Evolutionary conservation across 2,113 vertebrate species (phyloP).

Genomic region (Myotis yumanensis): DNA sequence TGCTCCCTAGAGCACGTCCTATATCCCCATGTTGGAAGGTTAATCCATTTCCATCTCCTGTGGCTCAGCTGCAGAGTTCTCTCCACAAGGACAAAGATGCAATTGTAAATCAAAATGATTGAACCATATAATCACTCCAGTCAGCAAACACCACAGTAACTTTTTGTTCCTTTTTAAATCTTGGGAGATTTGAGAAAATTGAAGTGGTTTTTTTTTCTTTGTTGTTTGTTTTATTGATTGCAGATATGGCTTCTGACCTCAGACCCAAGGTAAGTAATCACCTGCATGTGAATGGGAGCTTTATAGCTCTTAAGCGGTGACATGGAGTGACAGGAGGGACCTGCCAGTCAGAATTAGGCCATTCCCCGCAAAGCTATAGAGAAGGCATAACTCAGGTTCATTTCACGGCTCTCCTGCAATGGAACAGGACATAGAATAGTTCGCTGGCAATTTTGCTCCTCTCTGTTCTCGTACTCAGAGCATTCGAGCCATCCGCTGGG

Average conservation of each 20-base stretch:
- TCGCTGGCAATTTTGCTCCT: background rate
- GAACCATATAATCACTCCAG: conserved; percentile 70
- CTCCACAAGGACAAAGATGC: conserved; percentile 76
- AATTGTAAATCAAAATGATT: conserved; percentile 75
- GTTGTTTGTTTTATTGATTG: conserved; percentile 73
- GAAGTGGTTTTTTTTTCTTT: conserved; percentile 56
- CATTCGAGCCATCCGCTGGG: background rate
- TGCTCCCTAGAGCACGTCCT: conserved; percentile 53
- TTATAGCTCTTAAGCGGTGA: conserved; percentile 40
- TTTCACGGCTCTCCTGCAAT: background rate
- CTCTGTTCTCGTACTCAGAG: background rate
- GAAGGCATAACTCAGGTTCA: conserved; percentile 18
- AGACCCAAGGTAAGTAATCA: conserved; percentile 60
- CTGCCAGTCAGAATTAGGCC: background rate
- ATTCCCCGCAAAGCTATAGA: background rate
- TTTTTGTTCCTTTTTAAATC: conserved; percentile 74
- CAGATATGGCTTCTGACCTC: conserved; percentile 72
- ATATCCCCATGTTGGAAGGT: conserved; percentile 58
- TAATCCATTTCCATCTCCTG: conserved; percentile 72
- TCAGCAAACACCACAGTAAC: conserved; percentile 72
- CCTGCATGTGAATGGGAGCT: conserved; percentile 17
- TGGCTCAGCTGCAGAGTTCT: conserved; percentile 72
- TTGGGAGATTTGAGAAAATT: conserved; percentile 77
- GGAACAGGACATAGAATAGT: background rate
- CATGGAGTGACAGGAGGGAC: conserved; percentile 54